Percentiles rank a stretch among this genome's conserved stretches.
These are phyloP conservation scores for Solenopsis invicta DNA, from an alignment of 1,140 invertebrate genomes.

Conservation along the genomic window DNA sequence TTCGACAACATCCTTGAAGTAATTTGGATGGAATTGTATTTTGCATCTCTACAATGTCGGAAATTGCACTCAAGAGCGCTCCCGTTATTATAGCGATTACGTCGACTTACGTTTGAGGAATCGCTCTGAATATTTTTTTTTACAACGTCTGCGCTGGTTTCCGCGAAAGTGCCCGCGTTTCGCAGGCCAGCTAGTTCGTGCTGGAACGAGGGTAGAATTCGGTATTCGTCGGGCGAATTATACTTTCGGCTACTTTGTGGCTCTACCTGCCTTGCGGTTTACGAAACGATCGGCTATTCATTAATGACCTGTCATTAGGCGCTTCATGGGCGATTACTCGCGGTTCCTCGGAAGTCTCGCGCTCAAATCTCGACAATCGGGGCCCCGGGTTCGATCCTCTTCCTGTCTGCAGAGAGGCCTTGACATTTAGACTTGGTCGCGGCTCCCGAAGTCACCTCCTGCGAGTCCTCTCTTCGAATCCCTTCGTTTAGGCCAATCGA, in stretches of 20 bases:
- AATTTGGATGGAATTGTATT: not conserved
- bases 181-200: conserved; percentile 43
- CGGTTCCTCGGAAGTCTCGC: conserved; percentile 49
- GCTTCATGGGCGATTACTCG: conserved; percentile 37
- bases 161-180: conserved; percentile 57
- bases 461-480: conserved; percentile 7
- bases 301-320: conserved; percentile 68
- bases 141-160: conserved; percentile 26
- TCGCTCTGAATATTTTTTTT: conserved; percentile 14
- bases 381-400: conserved; percentile 8
- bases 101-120: conserved; percentile 11
- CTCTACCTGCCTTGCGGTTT: conserved; percentile 62
- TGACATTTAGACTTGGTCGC: conserved; percentile 63
- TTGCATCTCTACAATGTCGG: not conserved
- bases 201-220: conserved; percentile 55
- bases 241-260: conserved; percentile 74
- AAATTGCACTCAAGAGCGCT: conserved; percentile 14
- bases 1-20: no score
- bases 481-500: not conserved
- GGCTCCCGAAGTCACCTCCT: conserved; percentile 26
- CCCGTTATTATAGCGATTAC: conserved; percentile 28
- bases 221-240: conserved; percentile 48
- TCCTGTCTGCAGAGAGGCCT: conserved; percentile 45
- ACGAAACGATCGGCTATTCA: conserved; percentile 72
- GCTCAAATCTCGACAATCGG: conserved; percentile 30